Base-by-base conservation (phyloP, 2,888 invertebrate species). In the Clusia tigrina region DNA sequence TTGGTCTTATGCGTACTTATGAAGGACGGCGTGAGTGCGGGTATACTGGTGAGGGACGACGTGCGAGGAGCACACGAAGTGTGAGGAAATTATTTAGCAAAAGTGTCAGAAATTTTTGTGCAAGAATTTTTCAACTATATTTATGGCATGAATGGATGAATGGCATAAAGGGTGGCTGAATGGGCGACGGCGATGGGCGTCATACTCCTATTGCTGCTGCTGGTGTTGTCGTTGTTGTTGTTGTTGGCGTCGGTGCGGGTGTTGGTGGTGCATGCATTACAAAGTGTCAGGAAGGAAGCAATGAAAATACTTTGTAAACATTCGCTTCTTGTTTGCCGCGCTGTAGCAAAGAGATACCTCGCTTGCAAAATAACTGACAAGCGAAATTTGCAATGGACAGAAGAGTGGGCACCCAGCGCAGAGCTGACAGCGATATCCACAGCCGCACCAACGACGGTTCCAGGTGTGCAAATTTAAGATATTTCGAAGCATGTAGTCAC, bases 301-400 rank as follows among this genome's bases (percentile, higher is more conserved):
- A 81, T 81, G 80, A 80, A 81, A 80, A 80, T 80, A 81, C 79
- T 80, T 81, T 81, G 77, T 79, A 80, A 80, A 81, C 78, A 80
- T 81, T 77, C n/a, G n/a, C n/a, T 81, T 77, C 76, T 77, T 20
- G 20, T 48, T 48, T 48, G n/a, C 10, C 42, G n/a, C 42, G 42
- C 10, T 42, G 6, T 6, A 3, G 42, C n/a, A 42, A 32, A 12
- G 6, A 9, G 32, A 32, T 32, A 32, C 3, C n/a, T n/a, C 3
- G 42, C 3, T 15, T 3, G 42, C 3, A n/a, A 42, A n/a, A 3
- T 10, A 6, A 42, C 10, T 42, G 6, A n/a, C 42, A 42, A n/a
- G 12, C 9, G 42, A 42, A 42, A 42, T 42, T 42, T 42, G n/a
- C 42, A 42, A n/a, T 42, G 42, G 9, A 42, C 32, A 32, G 32